phyloP scores from a whole-genome alignment of 2,113 vertebrate species.

The Romanogobio albipinnatus region DNA sequence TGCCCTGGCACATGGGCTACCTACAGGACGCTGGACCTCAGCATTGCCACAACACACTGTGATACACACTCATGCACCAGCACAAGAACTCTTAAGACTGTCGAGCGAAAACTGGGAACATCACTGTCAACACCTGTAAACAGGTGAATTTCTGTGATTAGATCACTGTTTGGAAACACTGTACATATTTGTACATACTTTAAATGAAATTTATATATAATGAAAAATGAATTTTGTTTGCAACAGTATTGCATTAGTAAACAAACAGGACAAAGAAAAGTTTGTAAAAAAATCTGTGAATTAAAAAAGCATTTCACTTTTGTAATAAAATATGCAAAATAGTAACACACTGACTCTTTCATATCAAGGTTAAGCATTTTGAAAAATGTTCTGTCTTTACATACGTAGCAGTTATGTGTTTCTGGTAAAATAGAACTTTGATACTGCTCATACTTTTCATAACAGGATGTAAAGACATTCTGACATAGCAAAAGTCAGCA shows the following conservation, averaged over 20 bases:
- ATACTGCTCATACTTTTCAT: conserved; percentile 72
- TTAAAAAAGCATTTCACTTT: background rate
- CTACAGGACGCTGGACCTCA: conserved; percentile 69
- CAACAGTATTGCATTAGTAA: background rate
- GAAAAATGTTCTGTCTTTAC: conserved; percentile 50
- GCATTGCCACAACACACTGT: conserved; percentile 52
- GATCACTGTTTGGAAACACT: background rate
- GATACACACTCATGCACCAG: background rate
- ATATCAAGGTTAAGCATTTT: background rate
- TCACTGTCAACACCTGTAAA: background rate
- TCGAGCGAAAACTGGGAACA: background rate
- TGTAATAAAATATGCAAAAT: conserved; percentile 47
- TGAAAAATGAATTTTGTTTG: background rate
- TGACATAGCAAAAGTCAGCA: conserved; percentile 44
- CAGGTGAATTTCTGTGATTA: conserved; percentile 12
- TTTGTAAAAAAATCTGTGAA: background rate
- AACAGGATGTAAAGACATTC: conserved; percentile 55
- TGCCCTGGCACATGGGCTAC: conserved; percentile 71
- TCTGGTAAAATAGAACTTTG: conserved; percentile 68
- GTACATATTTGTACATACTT: conserved; percentile 1
- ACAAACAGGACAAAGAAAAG: background rate
- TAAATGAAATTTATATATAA: background rate
- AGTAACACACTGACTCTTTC: background rate
- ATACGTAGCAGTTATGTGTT: background rate
- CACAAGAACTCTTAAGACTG: background rate